Percentiles rank a stretch among this genome's conserved stretches.
Conservation (phyloP, 2,113 vertebrate species). For the Notiomystis cincta region DNA sequence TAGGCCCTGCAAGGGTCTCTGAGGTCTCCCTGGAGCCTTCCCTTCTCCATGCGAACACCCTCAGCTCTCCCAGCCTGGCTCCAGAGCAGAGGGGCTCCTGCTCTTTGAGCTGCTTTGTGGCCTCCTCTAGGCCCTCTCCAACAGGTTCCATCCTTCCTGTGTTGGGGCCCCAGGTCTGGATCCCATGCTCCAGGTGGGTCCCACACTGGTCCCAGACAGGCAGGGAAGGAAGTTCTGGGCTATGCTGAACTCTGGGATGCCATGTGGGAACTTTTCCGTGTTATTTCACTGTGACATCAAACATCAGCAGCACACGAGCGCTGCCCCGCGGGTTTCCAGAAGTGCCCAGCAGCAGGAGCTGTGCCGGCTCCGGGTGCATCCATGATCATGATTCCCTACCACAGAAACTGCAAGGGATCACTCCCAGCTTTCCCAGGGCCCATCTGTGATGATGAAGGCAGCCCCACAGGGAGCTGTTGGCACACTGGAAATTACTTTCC, state of each 20-base stretch:
- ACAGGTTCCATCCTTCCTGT: not conserved
- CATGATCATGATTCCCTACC: accelerated
- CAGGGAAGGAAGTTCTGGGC: not conserved
- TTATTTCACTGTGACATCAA: not conserved
- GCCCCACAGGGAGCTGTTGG: not conserved
- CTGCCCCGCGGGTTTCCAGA: not conserved
- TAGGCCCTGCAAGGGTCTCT: not conserved
- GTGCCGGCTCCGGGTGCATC: accelerated
- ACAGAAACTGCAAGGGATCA: not conserved
- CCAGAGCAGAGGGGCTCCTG: not conserved
- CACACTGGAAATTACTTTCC: not conserved
- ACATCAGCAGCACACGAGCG: accelerated
- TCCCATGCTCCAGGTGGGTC: not conserved
- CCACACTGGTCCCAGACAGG: not conserved
- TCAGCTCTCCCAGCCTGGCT: not conserved
- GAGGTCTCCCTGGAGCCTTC: not conserved
- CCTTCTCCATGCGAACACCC: accelerated
- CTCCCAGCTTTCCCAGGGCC: not conserved
- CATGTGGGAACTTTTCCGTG: not conserved
- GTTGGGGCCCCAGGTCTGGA: not conserved
- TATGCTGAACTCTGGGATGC: not conserved
- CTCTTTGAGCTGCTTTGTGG: accelerated
- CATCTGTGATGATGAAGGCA: not conserved
- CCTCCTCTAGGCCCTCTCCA: accelerated
- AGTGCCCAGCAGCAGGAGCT: accelerated